Percentiles rank a stretch among this genome's conserved stretches.
These are phyloP conservation scores for Rafetus swinhoei DNA, from an alignment of 2,113 vertebrate species.

Conservation along the genomic window DNA sequence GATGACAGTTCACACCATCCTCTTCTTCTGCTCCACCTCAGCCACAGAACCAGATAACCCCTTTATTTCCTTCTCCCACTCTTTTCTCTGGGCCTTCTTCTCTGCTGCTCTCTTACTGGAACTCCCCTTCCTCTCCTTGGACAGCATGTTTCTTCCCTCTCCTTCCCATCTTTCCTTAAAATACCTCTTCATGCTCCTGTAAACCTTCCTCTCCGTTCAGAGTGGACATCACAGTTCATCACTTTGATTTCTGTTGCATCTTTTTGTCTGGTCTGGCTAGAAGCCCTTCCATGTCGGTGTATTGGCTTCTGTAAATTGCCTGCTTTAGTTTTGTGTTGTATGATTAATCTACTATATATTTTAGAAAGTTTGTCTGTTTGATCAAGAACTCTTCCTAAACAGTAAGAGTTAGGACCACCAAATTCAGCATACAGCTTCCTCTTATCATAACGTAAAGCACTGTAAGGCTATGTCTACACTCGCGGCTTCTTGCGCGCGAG, in stretches of 20 bases:
- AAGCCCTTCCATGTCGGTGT: neutral
- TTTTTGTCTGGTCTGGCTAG: neutral
- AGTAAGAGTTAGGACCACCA: too few relatives aligned
- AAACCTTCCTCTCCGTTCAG: neutral
- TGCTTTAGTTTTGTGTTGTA: neutral
- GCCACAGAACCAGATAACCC: neutral
- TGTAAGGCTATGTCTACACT: too few relatives aligned
- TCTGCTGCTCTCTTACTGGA: neutral
- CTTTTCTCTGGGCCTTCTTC: neutral
- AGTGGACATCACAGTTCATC: conserved; percentile 1
- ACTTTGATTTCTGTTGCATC: neutral
- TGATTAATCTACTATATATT: neutral
- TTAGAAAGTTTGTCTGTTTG: too few relatives aligned
- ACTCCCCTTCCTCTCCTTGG: neutral
- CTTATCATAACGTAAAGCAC: too few relatives aligned
- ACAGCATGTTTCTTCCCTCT: neutral
- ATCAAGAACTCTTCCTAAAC: too few relatives aligned
- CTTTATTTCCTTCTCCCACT: neutral
- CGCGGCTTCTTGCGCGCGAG: too few relatives aligned
- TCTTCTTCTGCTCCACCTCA: neutral
- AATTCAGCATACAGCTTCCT: too few relatives aligned
- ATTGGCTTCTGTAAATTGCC: neutral
- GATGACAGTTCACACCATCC: neutral
- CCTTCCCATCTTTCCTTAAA: neutral
- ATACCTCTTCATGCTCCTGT: neutral